Conservation (phyloP, 2,113 vertebrate species). For the Chionomys nivalis region DNA sequence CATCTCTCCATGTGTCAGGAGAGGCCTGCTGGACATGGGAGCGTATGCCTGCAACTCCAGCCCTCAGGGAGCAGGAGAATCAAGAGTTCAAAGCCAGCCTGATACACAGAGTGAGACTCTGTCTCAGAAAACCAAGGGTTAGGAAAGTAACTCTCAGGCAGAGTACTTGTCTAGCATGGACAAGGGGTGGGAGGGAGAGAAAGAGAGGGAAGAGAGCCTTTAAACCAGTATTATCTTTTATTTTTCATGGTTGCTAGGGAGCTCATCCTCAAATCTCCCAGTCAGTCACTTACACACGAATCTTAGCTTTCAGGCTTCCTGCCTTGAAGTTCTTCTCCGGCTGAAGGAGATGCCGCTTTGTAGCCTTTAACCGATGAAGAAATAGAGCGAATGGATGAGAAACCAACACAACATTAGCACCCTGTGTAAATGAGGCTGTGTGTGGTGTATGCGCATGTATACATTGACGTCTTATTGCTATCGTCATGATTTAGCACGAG, state of each 20-base stretch:
- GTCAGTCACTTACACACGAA: not conserved
- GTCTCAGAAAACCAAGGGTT: not conserved
- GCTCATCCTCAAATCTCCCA: not conserved
- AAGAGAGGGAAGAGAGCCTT: not conserved
- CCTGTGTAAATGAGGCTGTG: not conserved
- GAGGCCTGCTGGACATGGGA: too few species aligned
- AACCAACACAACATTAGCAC: not conserved
- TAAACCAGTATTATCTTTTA: slow-evolving; percentile 3
- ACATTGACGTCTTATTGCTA: not conserved
- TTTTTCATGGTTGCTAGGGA: not conserved
- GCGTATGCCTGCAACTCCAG: too few species aligned
- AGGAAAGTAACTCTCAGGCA: not conserved
- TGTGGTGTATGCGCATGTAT: not conserved
- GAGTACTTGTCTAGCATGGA: too few species aligned
- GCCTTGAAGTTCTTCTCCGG: not conserved
- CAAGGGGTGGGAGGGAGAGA: not conserved
- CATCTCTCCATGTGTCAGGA: too few species aligned
- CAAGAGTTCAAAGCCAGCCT: too few species aligned
- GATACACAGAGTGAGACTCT: too few species aligned
- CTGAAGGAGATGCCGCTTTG: not conserved
- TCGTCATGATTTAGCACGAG: not conserved
- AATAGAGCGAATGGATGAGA: not conserved
- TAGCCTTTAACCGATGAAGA: not conserved
- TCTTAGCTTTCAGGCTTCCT: not conserved
- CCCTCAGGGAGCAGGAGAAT: too few species aligned